Conservation (phyloP, 2,113 vertebrate genomes). For the Gavialis gangeticus region DNA sequence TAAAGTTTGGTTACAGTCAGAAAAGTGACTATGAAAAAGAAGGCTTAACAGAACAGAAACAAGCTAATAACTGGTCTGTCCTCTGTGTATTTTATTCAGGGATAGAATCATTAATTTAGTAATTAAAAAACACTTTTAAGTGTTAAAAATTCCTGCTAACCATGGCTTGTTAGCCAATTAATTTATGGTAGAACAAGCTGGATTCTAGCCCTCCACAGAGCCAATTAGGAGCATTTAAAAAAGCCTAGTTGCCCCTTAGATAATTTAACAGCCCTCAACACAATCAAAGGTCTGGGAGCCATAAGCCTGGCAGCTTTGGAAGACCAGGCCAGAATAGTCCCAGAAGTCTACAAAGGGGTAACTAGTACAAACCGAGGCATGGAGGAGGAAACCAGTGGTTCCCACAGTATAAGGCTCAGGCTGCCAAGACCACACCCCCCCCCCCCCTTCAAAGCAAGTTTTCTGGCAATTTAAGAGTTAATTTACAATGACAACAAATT, state of each 20-base stretch:
- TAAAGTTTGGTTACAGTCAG: neutral
- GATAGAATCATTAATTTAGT: neutral
- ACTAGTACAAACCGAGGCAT: too few relatives aligned
- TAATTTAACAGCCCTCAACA: neutral
- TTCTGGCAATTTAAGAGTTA: too few relatives aligned
- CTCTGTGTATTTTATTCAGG: neutral
- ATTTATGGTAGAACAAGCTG: neutral
- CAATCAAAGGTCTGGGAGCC: too few relatives aligned
- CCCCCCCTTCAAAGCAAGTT: too few relatives aligned
- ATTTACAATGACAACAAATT: too few relatives aligned
- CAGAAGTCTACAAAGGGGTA: too few relatives aligned
- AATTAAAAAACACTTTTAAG: neutral
- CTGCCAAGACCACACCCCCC: neutral
- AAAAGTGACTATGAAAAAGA: neutral
- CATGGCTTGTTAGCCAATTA: neutral
- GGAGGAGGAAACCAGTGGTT: too few relatives aligned
- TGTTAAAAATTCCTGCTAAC: neutral
- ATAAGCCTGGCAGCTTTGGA: too few relatives aligned
- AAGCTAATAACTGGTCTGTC: neutral
- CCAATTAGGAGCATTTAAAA: neutral
- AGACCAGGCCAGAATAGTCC: too few relatives aligned
- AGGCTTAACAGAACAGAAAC: neutral
- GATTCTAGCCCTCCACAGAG: neutral
- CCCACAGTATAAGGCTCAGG: neutral
- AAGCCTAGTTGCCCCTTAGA: neutral